These are phyloP conservation scores for Triops longicaudatus DNA, from an alignment of 1,140 invertebrate genomes.

Conservation along the genomic window DNA sequence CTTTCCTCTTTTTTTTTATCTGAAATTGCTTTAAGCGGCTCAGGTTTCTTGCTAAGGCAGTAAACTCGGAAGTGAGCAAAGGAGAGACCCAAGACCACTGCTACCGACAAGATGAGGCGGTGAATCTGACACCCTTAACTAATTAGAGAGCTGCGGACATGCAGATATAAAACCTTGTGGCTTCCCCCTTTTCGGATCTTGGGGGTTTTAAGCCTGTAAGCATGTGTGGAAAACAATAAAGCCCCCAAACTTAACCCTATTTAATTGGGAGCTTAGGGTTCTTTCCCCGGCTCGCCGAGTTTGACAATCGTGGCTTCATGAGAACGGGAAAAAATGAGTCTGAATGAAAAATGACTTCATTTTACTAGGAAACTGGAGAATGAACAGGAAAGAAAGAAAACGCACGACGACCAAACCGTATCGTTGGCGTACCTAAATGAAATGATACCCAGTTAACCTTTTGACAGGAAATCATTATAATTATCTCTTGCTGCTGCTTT, in stretches of 20 bases:
- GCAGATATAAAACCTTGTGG: background rate
- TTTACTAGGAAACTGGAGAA: too few species aligned
- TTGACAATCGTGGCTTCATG: too few species aligned
- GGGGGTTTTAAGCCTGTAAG: background rate
- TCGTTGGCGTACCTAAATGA: background rate
- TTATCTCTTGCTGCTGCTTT: slow-evolving; percentile 7
- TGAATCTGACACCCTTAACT: slow-evolving; percentile 11
- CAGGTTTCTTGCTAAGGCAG: background rate
- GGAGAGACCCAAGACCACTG: background rate
- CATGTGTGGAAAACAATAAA: background rate
- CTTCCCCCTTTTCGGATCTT: background rate
- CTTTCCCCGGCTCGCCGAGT: background rate
- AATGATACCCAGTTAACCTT: background rate
- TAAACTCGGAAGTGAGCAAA: background rate
- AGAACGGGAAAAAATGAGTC: too few species aligned
- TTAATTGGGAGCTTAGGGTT: background rate
- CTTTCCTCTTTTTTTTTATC: background rate
- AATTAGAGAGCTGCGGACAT: slow-evolving; percentile 6
- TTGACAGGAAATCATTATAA: slow-evolving; percentile 8
- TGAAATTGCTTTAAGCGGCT: background rate
- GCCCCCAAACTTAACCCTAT: background rate
- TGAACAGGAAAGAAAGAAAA: too few species aligned
- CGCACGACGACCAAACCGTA: too few species aligned
- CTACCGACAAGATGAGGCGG: slow-evolving; percentile 7
- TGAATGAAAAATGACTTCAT: too few species aligned